Base-by-base conservation (phyloP, 1,140 invertebrate genomes). In the Leptopilina boulardi region DNA sequence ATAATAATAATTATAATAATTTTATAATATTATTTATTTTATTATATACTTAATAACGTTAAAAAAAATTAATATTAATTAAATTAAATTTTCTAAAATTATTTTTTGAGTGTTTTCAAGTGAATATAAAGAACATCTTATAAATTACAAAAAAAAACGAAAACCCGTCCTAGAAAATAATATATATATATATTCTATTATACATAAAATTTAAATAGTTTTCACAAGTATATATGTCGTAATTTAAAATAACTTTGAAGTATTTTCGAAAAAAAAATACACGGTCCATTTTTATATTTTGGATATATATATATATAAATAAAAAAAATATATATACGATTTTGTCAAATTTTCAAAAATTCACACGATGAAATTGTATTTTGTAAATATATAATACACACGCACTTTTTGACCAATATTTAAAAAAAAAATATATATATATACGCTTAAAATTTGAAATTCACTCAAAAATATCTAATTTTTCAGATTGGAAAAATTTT, bases 81-180 rank as follows among this genome's bases (percentile, higher is more conserved):
- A 41, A 41, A 41, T 41, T 4, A 47, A n/a, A 47, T 47, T n/a
- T n/a, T n/a, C n/a, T n/a, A n/a, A 47, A 6, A 2, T 10, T n/a
- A 10, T 47, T n/a, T 15, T 47, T n/a, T 15, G 15, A 47, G 42
- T 47, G 42, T n/a, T 47, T 47, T 47, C 15, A 47, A 47, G 42
- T 47, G 11, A 47, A n/a, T n/a, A n/a, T n/a, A 47, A 47, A 47
- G 0, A 47, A 47, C 3, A 47, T 42, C 41, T 42, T 30, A 38
- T n/a, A n/a, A n/a, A n/a, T n/a, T n/a, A 38, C 5, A 6, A 34
- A 38, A 8, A 9, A 38, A 38, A 38, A 0, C 9, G n/a, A n/a
- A 47, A n/a, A 47, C 42, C 42, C 42, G 42, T 47, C 42, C 42
- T 47, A 47, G 42, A 47, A 38, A 38, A 47, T 47, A 47, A 47